Evolutionary conservation across 2,113 vertebrate species (phyloP), one percentile per base, ranked within the genome.

Genomic region (Caranx ignobilis): DNA sequence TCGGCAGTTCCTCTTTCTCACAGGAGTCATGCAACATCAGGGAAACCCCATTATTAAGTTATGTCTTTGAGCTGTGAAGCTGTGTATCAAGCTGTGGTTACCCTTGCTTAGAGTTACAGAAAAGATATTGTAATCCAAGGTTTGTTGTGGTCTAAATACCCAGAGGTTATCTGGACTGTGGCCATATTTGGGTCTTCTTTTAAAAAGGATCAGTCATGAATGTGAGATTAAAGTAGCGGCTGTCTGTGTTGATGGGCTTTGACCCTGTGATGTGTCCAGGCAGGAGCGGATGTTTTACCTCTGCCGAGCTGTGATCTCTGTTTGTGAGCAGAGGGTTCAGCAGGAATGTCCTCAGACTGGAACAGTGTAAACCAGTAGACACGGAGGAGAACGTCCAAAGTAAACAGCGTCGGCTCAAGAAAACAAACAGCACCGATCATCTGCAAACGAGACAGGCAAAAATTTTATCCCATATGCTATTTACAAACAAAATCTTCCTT

Each of bases 381-480:
- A 85, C 15, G 4, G 52, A 62, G 71, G 26, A 78, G 59, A 79
- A 72, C 5, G 45, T 66, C 61, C 62, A 75, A 47, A n/a, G 55
- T 71, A 89, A 88, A 86, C 81, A 31, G 75, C 52, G 11, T 71
- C 11, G 18, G 52, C 52, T 56, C 9, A 3, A 68, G 60, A 68
- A 86, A 89, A 88, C 83, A 91, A 86, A 84, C 71, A 65, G 45
- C 26, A 64, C 54, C 43, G 1, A 34, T 69, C 56, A 35, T 75
- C 45, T 54, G 59, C 76, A 10, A 81, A 52, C 0, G 56, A 84
- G 48, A 61, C 8, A 0, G 57, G 6, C 37, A 59, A 12, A 75
- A 64, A 60, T 34, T 19, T 79, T 39, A 47, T 82, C 69, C 50
- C 39, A 3, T 18, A 66, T 31, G 3, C 59, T 85, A 65, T 87